Percentiles rank a stretch among this genome's conserved stretches.
Conservation (phyloP, 2,113 vertebrate genomes). For the Delphinus delphis region DNA sequence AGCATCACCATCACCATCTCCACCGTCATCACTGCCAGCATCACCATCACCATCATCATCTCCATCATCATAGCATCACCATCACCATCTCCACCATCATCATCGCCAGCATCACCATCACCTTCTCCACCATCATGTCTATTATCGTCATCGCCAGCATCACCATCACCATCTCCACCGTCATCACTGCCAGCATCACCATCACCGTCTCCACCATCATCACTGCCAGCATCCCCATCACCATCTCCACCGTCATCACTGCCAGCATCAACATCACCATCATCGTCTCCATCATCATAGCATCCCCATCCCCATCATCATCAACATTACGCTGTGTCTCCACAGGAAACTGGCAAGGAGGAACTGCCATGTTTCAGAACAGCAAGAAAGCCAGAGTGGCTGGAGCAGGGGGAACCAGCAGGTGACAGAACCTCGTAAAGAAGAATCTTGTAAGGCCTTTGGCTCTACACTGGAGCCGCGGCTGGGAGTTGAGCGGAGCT, state of each 20-base stretch:
- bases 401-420: fast-evolving
- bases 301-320: fast-evolving
- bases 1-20: background rate
- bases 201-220: fast-evolving
- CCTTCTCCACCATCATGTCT: too few species aligned
- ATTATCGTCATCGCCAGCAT: fast-evolving
- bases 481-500: background rate
- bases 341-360: background rate
- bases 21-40: too few species aligned
- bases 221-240: fast-evolving
- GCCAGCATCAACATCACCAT: fast-evolving
- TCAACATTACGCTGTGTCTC: background rate
- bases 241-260: fast-evolving
- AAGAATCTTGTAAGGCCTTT: background rate
- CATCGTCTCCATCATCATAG: background rate
- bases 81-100: too few species aligned
- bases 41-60: fast-evolving
- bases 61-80: too few species aligned
- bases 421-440: background rate
- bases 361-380: background rate
- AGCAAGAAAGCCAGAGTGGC: fast-evolving
- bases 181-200: background rate
- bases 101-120: too few species aligned
- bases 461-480: fast-evolving
- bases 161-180: fast-evolving